These are phyloP conservation scores for Chymomyza amoena DNA, from an alignment of 2,888 invertebrate species.

Conservation along the genomic window DNA sequence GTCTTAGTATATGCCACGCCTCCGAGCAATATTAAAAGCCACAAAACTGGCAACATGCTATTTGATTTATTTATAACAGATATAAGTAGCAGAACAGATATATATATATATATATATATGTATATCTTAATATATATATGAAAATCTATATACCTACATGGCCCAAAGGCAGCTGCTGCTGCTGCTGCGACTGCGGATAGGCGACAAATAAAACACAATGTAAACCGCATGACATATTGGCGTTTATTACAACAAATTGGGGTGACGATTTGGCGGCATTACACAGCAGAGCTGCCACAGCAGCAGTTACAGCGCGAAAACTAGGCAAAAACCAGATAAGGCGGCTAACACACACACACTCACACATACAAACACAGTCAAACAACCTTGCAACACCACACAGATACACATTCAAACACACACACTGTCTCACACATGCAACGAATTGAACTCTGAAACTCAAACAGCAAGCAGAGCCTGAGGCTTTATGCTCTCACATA, in stretches of 20 bases:
- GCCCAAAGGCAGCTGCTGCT: slow-evolving; percentile 25
- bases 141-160: slow-evolving; percentile 4
- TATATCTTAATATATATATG: neutral
- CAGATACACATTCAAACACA: slow-evolving; percentile 18
- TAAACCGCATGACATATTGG: slow-evolving; percentile 70
- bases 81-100: slow-evolving; percentile 33
- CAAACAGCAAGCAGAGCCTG: slow-evolving; percentile 41
- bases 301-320: slow-evolving; percentile 18
- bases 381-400: neutral
- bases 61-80: slow-evolving; percentile 66
- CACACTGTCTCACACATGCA: slow-evolving; percentile 25
- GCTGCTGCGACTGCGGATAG: slow-evolving; percentile 14
- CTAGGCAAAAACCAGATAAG: slow-evolving; percentile 60
- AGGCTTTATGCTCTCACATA: neutral
- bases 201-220: slow-evolving; percentile 50
- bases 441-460: slow-evolving; percentile 58
- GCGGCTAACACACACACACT: slow-evolving; percentile 32
- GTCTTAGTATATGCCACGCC: slow-evolving; percentile 21
- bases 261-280: slow-evolving; percentile 67
- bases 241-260: slow-evolving; percentile 75
- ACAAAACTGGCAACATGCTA: slow-evolving; percentile 49
- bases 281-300: slow-evolving; percentile 34
- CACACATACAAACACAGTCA: slow-evolving; percentile 9
- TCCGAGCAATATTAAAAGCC: slow-evolving; percentile 52
- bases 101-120: slow-evolving; percentile 2